phyloP scores from a whole-genome alignment of 2,113 vertebrate species.

The Glaucomys volans region DNA sequence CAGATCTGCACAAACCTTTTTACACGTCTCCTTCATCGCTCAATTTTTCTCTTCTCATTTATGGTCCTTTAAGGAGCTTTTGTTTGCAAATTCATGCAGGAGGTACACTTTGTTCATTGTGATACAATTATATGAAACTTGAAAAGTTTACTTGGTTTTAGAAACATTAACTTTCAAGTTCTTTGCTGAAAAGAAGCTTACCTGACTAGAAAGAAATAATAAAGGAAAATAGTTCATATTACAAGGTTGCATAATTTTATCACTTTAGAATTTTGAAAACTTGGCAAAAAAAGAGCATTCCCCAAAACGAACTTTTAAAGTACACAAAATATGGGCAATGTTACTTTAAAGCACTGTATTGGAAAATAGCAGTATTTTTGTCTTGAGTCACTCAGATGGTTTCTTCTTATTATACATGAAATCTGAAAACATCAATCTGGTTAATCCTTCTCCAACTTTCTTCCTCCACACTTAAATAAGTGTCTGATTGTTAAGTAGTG shows the following conservation, averaged over 20 bases:
- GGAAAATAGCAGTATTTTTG: neutral
- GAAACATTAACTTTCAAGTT: neutral
- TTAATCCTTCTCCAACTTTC: neutral
- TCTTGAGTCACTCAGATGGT: neutral
- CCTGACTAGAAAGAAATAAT: neutral
- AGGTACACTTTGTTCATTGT: neutral
- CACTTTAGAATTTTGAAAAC: slow-evolving; percentile 33
- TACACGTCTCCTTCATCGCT: neutral
- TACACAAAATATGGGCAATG: neutral
- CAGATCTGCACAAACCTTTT: neutral
- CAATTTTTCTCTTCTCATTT: neutral
- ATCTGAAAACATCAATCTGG: neutral
- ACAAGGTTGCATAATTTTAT: neutral
- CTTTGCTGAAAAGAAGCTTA: neutral
- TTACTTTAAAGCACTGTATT: neutral
- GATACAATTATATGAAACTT: neutral
- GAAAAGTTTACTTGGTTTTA: neutral
- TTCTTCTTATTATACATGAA: neutral
- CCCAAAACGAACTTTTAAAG: neutral
- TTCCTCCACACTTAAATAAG: neutral
- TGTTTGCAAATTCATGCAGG: slow-evolving; percentile 28
- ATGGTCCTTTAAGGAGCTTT: neutral
- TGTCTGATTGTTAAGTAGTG: neutral
- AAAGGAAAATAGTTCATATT: neutral
- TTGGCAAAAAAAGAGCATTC: neutral